Conservation (phyloP, 2,797 vertebrate species). For the Pachyuromys duprasi region DNA sequence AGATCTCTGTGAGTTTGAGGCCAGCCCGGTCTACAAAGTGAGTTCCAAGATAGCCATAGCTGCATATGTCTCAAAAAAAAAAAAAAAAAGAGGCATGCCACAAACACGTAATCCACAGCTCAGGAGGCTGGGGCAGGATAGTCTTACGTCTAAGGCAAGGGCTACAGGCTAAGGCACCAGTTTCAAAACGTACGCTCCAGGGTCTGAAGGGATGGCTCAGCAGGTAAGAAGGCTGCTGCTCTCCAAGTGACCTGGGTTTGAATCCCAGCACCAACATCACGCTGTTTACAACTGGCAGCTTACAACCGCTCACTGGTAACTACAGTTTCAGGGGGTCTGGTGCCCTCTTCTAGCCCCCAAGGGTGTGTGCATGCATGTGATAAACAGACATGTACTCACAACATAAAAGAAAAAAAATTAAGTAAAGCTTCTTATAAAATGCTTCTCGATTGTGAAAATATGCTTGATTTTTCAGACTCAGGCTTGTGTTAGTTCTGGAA, state of each 20-base stretch:
- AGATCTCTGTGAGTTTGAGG: background rate
- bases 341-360: background rate
- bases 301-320: too few species aligned
- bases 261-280: background rate
- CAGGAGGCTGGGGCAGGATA: background rate
- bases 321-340: background rate
- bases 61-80: background rate
- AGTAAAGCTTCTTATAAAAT: background rate
- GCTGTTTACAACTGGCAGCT: background rate
- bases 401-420: too few species aligned
- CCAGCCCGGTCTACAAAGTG: background rate
- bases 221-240: background rate
- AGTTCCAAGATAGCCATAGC: too few species aligned
- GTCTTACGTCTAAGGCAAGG: background rate
- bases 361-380: background rate
- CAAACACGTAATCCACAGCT: background rate
- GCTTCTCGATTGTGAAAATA: background rate
- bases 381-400: too few species aligned
- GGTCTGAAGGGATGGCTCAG: background rate
- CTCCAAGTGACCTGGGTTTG: background rate
- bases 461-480: constrained; percentile 26
- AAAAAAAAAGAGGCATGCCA: background rate
- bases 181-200: background rate
- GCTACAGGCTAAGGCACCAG: background rate
- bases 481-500: background rate